These are phyloP conservation scores for Indicator maculatus DNA, from an alignment of 2,113 vertebrate genomes.

Conservation along the genomic window DNA sequence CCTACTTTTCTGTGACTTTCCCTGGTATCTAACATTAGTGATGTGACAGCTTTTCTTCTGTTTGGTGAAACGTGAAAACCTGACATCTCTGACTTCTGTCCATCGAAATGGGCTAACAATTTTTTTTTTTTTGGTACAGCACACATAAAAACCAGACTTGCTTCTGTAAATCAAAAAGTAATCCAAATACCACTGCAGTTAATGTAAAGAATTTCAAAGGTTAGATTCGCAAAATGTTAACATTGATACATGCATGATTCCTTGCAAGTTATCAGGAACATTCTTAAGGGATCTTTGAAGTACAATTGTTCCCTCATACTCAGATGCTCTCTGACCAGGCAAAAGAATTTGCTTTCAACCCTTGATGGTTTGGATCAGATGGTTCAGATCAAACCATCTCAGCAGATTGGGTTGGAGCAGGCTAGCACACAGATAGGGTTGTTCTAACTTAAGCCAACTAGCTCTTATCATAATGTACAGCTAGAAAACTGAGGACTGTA, in stretches of 20 bases:
- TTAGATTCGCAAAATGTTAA: background rate
- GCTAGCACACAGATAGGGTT: background rate
- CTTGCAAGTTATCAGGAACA: background rate
- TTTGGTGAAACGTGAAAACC: background rate
- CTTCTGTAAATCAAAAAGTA: background rate
- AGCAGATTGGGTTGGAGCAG: slow-evolving; percentile 2
- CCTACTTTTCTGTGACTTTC: background rate
- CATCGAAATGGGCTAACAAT: background rate
- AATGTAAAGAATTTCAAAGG: background rate
- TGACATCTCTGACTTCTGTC: background rate
- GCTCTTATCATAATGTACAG: background rate
- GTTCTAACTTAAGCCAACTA: background rate
- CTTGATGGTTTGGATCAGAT: background rate
- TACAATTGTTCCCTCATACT: background rate
- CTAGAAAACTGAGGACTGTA: background rate
- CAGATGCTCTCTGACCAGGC: background rate
- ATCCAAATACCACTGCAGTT: background rate
- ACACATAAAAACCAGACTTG: background rate
- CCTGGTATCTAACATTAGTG: background rate
- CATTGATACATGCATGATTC: too few relatives aligned
- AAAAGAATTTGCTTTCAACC: background rate
- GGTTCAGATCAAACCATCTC: background rate
- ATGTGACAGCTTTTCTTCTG: background rate
- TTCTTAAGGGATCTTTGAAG: background rate
- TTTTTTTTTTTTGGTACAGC: background rate